Conservation (phyloP, 2,113 vertebrate species). For the Brachyhypopomus gauderio region DNA sequence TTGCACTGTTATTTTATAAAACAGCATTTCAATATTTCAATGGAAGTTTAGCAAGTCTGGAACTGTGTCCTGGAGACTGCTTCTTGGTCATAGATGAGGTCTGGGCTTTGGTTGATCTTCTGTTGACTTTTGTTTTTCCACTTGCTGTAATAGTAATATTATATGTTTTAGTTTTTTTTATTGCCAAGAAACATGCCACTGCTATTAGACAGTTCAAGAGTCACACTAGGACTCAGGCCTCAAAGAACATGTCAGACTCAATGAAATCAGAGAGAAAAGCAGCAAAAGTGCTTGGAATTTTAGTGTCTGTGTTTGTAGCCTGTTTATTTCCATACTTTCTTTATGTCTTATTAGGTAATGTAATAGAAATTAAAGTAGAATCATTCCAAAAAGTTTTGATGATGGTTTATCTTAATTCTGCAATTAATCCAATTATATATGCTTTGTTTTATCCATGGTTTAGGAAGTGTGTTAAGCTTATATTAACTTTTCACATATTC, state of each 20-base stretch:
- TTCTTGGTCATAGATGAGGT: not conserved
- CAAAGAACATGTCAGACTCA: not conserved
- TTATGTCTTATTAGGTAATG: slow-evolving; percentile 15
- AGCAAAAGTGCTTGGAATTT: slow-evolving; percentile 44
- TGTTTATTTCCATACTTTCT: slow-evolving; percentile 49
- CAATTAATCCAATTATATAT: slow-evolving; percentile 55
- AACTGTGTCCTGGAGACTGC: slow-evolving; percentile 24
- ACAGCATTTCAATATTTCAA: slow-evolving; percentile 27
- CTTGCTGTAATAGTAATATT: slow-evolving; percentile 41
- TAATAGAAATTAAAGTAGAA: not conserved
- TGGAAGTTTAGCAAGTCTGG: slow-evolving; percentile 51
- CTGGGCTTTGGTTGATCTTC: slow-evolving; percentile 36
- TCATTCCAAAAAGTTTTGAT: not conserved
- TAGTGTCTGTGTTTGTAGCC: slow-evolving; percentile 41
- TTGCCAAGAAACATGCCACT: slow-evolving; percentile 50
- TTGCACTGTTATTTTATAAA: slow-evolving; percentile 13
- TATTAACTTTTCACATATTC: slow-evolving; percentile 52
- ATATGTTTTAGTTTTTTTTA: slow-evolving; percentile 37
- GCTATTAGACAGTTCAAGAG: slow-evolving; percentile 54
- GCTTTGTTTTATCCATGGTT: slow-evolving; percentile 56
- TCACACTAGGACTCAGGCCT: not conserved
- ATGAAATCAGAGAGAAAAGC: slow-evolving; percentile 47
- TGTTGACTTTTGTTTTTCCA: slow-evolving; percentile 52
- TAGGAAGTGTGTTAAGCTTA: slow-evolving; percentile 44
- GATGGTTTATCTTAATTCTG: slow-evolving; percentile 48